A percentile compares a stretch with the other conserved stretches of the same genome.
Evolutionary conservation across 1,140 invertebrate species (phyloP).

Genomic region (Diprion similis): DNA sequence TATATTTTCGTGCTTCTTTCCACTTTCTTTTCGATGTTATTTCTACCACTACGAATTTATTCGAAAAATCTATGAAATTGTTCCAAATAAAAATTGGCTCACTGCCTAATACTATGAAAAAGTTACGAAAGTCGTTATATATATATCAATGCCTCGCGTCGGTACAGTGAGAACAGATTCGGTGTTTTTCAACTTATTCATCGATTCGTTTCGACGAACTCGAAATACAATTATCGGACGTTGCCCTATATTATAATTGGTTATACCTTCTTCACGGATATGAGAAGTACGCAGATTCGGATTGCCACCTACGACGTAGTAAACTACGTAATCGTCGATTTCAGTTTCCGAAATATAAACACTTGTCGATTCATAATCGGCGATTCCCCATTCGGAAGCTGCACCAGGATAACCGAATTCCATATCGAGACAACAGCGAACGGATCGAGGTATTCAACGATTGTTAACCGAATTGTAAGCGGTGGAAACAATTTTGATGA

Average conservation of each 20-base stretch:
- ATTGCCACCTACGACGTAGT: constrained; percentile 47
- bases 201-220: constrained; percentile 13
- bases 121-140: too few species aligned
- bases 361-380: constrained; percentile 48
- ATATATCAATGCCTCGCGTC: background rate
- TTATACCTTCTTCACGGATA: background rate
- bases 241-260: too few species aligned
- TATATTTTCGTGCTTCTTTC: too few species aligned
- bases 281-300: background rate
- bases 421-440: background rate
- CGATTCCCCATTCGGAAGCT: constrained; percentile 31
- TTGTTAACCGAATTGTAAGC: too few species aligned
- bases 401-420: constrained; percentile 7
- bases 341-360: constrained; percentile 54
- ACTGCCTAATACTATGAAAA: too few species aligned
- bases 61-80: constrained; percentile 6
- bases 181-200: constrained; percentile 21
- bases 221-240: background rate
- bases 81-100: too few species aligned
- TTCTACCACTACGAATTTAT: constrained; percentile 15
- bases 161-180: background rate
- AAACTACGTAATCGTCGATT: constrained; percentile 54
- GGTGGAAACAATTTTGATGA: too few species aligned
- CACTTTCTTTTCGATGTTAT: too few species aligned
- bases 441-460: too few species aligned